phyloP scores from a whole-genome alignment of 2,888 invertebrate genomes.

The Tipula confusa region DNA sequence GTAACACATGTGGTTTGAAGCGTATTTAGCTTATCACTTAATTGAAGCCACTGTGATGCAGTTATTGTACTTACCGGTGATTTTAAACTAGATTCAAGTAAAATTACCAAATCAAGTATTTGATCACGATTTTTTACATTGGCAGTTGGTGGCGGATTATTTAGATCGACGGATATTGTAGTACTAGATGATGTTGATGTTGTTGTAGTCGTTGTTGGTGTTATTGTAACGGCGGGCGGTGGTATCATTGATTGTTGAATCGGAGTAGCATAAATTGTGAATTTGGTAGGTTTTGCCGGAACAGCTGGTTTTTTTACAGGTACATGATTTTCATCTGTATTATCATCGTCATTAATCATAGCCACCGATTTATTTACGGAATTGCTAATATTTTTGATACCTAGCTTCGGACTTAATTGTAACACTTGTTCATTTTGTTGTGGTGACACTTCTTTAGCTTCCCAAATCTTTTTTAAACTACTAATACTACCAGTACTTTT shows the following conservation, averaged over 20 bases:
- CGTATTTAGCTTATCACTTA: slow-evolving; percentile 75
- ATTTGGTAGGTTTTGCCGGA: slow-evolving; percentile 63
- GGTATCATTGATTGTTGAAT: slow-evolving; percentile 41
- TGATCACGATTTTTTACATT: slow-evolving; percentile 53
- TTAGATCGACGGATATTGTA: slow-evolving; percentile 41
- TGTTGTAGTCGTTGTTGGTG: slow-evolving; percentile 52
- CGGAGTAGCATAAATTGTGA: slow-evolving; percentile 75
- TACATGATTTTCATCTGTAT: slow-evolving; percentile 35
- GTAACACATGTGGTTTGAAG: slow-evolving; percentile 78
- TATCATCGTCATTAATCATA: slow-evolving; percentile 35
- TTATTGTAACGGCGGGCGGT: slow-evolving; percentile 32
- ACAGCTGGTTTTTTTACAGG: slow-evolving; percentile 61
- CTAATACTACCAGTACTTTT: slow-evolving; percentile 90
- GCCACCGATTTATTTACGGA: slow-evolving; percentile 35
- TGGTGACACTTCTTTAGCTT: slow-evolving; percentile 63
- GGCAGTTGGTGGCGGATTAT: slow-evolving; percentile 40
- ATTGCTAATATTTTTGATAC: slow-evolving; percentile 50
- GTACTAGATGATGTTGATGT: slow-evolving; percentile 33
- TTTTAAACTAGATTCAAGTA: slow-evolving; percentile 61
- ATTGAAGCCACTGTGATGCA: slow-evolving; percentile 70
- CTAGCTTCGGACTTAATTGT: slow-evolving; percentile 63
- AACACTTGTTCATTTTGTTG: slow-evolving; percentile 49
- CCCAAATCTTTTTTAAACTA: slow-evolving; percentile 89
- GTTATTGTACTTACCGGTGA: slow-evolving; percentile 52
- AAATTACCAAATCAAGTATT: slow-evolving; percentile 62